Percentiles rank a stretch among this genome's conserved stretches.
Conservation (phyloP, 2,113 vertebrate genomes). For the Platanista minor region DNA sequence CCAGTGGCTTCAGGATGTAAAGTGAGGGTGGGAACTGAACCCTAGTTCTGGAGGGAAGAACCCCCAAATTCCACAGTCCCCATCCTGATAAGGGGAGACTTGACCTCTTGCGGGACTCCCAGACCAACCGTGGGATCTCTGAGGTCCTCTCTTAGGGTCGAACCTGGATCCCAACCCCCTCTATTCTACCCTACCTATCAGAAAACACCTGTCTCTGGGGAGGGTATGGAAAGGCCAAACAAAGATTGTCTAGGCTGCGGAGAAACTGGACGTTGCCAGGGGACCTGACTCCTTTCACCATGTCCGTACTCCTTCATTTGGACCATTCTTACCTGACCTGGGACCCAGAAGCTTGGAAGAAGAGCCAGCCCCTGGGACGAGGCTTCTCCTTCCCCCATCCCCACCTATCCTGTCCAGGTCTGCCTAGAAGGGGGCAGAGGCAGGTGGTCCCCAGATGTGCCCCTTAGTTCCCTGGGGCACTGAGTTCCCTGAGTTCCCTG, state of each 20-base stretch:
- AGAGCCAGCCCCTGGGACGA: not conserved
- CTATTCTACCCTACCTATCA: not conserved
- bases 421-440: not conserved
- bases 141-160: not conserved
- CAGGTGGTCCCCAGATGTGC: not conserved
- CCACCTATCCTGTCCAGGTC: not conserved
- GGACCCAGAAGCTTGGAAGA: not conserved
- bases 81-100: not conserved
- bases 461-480: conserved; percentile 28
- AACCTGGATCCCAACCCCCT: not conserved
- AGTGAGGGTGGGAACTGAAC: not conserved
- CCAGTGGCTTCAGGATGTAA: not conserved
- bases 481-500: conserved; percentile 37
- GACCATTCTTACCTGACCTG: not conserved
- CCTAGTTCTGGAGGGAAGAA: not conserved
- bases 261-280: not conserved
- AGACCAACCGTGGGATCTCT: not conserved
- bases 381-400: not conserved
- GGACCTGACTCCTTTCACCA: not conserved
- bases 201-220: not conserved
- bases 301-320: not conserved
- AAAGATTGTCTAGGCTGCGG: not conserved
- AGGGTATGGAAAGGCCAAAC: not conserved
- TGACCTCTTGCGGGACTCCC: not conserved
- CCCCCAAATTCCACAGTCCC: not conserved